These are phyloP conservation scores for Polyodon spathula DNA, from an alignment of 2,113 vertebrate species.

Conservation along the genomic window DNA sequence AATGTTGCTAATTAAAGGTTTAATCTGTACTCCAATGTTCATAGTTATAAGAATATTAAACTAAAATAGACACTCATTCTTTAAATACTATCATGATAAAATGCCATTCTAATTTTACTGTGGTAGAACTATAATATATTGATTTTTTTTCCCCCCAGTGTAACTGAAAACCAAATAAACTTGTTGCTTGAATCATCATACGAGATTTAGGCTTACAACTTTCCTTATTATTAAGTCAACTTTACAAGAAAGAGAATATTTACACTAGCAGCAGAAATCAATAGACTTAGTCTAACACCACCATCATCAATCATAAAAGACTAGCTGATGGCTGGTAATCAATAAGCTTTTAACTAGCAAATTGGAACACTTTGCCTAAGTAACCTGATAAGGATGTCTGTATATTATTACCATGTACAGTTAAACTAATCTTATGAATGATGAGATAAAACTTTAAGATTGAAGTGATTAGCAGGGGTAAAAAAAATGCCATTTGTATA, in stretches of 20 bases:
- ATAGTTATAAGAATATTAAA: too few relatives aligned
- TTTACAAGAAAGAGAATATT: conserved; percentile 20
- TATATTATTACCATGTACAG: conserved; percentile 14
- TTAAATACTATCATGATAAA: too few relatives aligned
- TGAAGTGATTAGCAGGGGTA: too few relatives aligned
- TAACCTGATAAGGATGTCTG: conserved; percentile 14
- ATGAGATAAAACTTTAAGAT: neutral
- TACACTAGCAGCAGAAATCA: conserved; percentile 20
- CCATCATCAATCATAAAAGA: conserved; percentile 26
- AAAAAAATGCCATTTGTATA: too few relatives aligned
- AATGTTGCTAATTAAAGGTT: too few relatives aligned
- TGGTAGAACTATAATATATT: neutral
- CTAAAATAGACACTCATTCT: too few relatives aligned
- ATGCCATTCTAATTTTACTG: too few relatives aligned
- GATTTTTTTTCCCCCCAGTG: neutral
- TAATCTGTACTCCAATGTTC: too few relatives aligned
- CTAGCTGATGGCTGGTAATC: conserved; percentile 12
- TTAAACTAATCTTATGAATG: conserved; percentile 18
- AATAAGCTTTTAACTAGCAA: conserved; percentile 19
- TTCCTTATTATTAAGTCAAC: conserved; percentile 12
- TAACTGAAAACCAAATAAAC: conserved; percentile 15
- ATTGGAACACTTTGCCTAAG: conserved; percentile 14
- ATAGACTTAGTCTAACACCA: conserved; percentile 19
- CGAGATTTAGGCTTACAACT: conserved; percentile 3
- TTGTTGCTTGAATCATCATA: conserved; percentile 13